Base-by-base conservation (phyloP, 1,140 invertebrate species). In the Hormaphis cornu region DNA sequence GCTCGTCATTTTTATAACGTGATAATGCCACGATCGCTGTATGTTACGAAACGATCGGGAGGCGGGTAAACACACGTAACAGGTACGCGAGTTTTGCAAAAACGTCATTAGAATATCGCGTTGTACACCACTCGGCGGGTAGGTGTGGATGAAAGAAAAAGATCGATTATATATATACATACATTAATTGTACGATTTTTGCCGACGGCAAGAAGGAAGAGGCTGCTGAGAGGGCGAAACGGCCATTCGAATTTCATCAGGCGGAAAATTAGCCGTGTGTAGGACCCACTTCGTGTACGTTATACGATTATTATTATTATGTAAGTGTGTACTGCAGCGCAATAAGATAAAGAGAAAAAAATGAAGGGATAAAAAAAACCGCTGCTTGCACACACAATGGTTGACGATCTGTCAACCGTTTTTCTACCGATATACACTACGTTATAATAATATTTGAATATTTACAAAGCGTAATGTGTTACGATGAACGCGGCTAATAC, bases 321-420 rank as follows among this genome's bases (percentile, higher is more conserved):
- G 37, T 35, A 22, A 18, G 40, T 48, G 59, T 63, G 12, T 33
- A 35, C 16, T 35, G 16, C 40, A 0, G 3, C 12, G 9, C 26
- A 2, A 48, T 14, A 63, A 26, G 20, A 16, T 10, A 48, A 28
- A 37, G 7, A 18, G 28, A 61, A 61, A 40, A 6, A 46, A 46
- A 46, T n/a, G n/a, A 16, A 46, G 42, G 8, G 42, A n/a, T n/a
- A 46, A 4, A 46, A 46, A 46, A 46, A 46, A 46, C 5, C 7
- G 6, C 35, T n/a, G 18, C 42, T 46, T n/a, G n/a, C 4, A 22
- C 10, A 20, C 26, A 66, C 61, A 66, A 66, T 66, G 20, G 61
- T 66, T 33, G 61, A 66, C 61, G 50, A 66, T 66, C 61, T 66
- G 61, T 66, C 61, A 66, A 48, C 40, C 61, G 44, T 42, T 50